These are phyloP conservation scores for Mirza zaza DNA, from an alignment of 2,113 vertebrate genomes.

Conservation along the genomic window DNA sequence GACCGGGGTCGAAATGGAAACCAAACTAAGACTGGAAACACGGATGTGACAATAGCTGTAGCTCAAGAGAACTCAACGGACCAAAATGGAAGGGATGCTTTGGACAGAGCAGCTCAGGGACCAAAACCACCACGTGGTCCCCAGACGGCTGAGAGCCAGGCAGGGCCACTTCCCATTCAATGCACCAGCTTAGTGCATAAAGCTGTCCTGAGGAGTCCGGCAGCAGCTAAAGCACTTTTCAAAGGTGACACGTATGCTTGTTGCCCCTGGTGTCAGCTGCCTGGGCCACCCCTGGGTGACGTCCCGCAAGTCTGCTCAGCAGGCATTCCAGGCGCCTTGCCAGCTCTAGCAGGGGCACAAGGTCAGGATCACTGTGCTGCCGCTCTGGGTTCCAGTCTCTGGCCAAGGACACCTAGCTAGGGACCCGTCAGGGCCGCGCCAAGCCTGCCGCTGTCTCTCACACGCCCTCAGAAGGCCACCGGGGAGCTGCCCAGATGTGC, in stretches of 20 bases:
- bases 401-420: neutral
- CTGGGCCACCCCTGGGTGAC: too few species aligned
- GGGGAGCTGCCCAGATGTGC: neutral
- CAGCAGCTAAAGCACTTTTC: neutral
- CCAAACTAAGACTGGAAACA: neutral
- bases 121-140: neutral
- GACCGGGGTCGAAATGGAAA: neutral
- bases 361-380: too few species aligned
- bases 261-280: neutral
- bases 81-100: neutral
- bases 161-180: neutral
- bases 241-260: neutral
- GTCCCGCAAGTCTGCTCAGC: neutral
- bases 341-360: neutral
- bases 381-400: too few species aligned
- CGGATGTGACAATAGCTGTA: rapidly evolving
- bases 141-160: neutral
- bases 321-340: too few species aligned
- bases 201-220: neutral
- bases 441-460: neutral
- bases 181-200: neutral
- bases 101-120: neutral
- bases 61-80: neutral
- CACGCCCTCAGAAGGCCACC: rapidly evolving
- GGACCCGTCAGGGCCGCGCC: too few species aligned